A percentile compares a stretch with the other conserved stretches of the same genome.
Evolutionary conservation across 2,113 vertebrate genomes (phyloP).

Genomic region (Phoenicopterus ruber): DNA sequence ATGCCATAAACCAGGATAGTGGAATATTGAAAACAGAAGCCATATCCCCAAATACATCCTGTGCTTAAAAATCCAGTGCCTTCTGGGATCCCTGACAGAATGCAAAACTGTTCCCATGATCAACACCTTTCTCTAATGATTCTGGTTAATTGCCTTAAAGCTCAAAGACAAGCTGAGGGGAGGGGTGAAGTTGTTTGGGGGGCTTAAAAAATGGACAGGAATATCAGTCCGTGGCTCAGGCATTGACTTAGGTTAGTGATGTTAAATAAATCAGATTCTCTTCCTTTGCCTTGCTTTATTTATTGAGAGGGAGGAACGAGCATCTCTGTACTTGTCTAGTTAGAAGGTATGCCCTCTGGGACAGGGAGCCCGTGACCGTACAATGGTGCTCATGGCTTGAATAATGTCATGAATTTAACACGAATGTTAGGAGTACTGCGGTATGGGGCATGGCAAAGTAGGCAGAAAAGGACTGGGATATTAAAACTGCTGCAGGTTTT

Average conservation of each 20-base stretch:
- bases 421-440: neutral
- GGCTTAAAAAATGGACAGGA: neutral
- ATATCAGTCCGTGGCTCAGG: neutral
- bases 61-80: neutral
- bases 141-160: neutral
- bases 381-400: neutral
- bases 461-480: neutral
- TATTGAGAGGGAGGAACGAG: neutral
- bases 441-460: neutral
- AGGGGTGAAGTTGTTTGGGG: rapidly evolving
- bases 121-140: neutral
- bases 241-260: neutral
- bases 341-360: neutral
- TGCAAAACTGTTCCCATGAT: neutral
- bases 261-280: neutral
- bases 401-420: neutral
- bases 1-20: neutral
- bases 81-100: neutral
- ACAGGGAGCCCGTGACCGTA: neutral
- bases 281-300: neutral
- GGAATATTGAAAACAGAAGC: neutral
- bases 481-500: neutral
- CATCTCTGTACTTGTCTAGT: neutral
- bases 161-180: neutral
- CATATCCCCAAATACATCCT: neutral